Percentiles rank a stretch among this genome's conserved stretches.
These are phyloP conservation scores for Ips typographus DNA, from an alignment of 1,140 invertebrate genomes.

Conservation along the genomic window DNA sequence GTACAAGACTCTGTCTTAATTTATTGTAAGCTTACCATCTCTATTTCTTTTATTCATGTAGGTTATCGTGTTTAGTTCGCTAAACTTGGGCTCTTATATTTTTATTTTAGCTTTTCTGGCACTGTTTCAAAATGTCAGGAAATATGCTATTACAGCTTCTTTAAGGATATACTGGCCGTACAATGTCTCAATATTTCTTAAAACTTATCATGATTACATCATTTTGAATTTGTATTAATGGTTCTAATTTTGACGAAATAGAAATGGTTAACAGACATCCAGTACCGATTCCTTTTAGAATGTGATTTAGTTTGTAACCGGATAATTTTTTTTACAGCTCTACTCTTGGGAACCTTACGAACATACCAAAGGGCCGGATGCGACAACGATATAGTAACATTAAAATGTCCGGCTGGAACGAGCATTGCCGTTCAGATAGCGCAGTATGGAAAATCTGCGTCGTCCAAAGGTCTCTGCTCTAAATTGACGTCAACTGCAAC, in stretches of 20 bases:
- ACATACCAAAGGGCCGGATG: constrained; percentile 87
- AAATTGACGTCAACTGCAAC: constrained; percentile 48
- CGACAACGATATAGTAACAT: constrained; percentile 79
- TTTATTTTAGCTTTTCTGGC: constrained; percentile 3
- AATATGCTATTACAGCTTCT: background rate
- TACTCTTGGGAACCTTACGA: constrained; percentile 82
- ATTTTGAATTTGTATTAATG: too few relatives aligned
- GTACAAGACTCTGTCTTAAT: constrained; percentile 16
- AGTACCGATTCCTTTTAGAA: too few relatives aligned
- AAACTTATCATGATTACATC: too few relatives aligned
- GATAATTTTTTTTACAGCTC: constrained; percentile 59
- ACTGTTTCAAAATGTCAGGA: background rate
- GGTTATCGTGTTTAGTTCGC: constrained; percentile 6
- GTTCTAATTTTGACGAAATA: too few relatives aligned
- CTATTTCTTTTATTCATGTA: constrained; percentile 12
- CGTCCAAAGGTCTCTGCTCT: constrained; percentile 52
- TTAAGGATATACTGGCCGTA: background rate
- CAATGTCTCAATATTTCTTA: too few relatives aligned
- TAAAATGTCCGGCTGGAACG: constrained; percentile 83
- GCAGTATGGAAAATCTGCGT: constrained; percentile 60
- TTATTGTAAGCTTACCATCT: constrained; percentile 9
- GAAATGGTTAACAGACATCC: too few relatives aligned
- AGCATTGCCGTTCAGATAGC: constrained; percentile 85
- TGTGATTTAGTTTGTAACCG: too few relatives aligned
- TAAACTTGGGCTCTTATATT: constrained; percentile 1